Evolutionary conservation across 1,140 invertebrate genomes (phyloP).

Genomic region (Heliothis subflexa): DNA sequence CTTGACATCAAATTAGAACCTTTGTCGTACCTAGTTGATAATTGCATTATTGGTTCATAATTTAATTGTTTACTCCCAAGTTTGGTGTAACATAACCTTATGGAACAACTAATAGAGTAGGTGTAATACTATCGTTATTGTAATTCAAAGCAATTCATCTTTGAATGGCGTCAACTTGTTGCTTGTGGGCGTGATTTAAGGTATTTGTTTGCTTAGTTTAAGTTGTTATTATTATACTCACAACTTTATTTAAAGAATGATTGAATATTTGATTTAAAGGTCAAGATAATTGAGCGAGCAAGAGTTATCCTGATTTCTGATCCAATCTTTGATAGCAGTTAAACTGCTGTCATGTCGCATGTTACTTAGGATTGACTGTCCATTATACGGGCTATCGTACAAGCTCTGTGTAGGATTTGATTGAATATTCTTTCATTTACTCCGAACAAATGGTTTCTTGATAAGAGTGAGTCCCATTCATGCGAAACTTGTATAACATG

Average conservation of each 20-base stretch:
- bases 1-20: background rate
- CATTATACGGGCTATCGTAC: too few relatives aligned
- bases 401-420: too few relatives aligned
- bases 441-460: too few relatives aligned
- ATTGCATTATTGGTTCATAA: constrained; percentile 11
- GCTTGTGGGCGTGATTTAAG: constrained; percentile 21
- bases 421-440: too few relatives aligned
- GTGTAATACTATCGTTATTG: constrained; percentile 18
- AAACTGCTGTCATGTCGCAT: too few relatives aligned
- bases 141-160: constrained; percentile 17
- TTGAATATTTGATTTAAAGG: too few relatives aligned
- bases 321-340: too few relatives aligned
- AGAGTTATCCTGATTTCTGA: too few relatives aligned
- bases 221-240: background rate
- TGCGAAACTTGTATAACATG: too few relatives aligned
- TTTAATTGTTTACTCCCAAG: background rate
- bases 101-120: constrained; percentile 16
- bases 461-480: too few relatives aligned
- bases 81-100: constrained; percentile 4
- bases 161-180: constrained; percentile 11
- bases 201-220: background rate
- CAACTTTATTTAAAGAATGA: background rate
- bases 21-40: constrained; percentile 18
- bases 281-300: too few relatives aligned
- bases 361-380: too few relatives aligned